A percentile compares a stretch with the other conserved stretches of the same genome.
phyloP scores from a whole-genome alignment of 1,140 invertebrate genomes.

The Drosophila triauraria region DNA sequence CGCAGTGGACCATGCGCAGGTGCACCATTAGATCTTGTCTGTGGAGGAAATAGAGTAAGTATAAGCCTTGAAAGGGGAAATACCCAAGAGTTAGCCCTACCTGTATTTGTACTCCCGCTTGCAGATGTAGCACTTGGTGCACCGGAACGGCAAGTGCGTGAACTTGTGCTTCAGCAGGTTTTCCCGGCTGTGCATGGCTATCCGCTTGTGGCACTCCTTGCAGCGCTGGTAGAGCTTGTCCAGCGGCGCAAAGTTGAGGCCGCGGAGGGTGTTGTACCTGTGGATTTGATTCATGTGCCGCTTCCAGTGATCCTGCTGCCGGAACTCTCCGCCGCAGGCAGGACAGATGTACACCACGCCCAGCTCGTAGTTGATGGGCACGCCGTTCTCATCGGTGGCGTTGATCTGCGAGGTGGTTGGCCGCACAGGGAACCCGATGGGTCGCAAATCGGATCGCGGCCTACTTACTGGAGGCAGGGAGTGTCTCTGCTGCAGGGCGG shows the following conservation, averaged over 20 bases:
- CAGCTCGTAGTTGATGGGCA: slow-evolving; percentile 75
- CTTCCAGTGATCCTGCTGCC: slow-evolving; percentile 77
- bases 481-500: slow-evolving; percentile 45
- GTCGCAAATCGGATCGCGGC: neutral
- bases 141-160: slow-evolving; percentile 76
- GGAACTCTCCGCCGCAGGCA: slow-evolving; percentile 67
- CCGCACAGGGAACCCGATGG: slow-evolving; percentile 15
- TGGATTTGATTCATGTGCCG: slow-evolving; percentile 77
- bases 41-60: neutral
- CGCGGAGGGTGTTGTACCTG: slow-evolving; percentile 70
- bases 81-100: neutral
- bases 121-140: slow-evolving; percentile 77
- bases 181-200: slow-evolving; percentile 81
- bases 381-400: slow-evolving; percentile 67
- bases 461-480: slow-evolving; percentile 11
- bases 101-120: slow-evolving; percentile 80
- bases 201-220: slow-evolving; percentile 75
- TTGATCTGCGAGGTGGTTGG: slow-evolving; percentile 74
- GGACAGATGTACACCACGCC: slow-evolving; percentile 81
- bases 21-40: slow-evolving; percentile 84
- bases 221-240: slow-evolving; percentile 80
- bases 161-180: slow-evolving; percentile 82
- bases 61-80: neutral
- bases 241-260: slow-evolving; percentile 74
- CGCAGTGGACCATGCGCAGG: slow-evolving; percentile 71